Conservation (phyloP, 2,888 invertebrate genomes). For the Acholoe squamosa region DNA sequence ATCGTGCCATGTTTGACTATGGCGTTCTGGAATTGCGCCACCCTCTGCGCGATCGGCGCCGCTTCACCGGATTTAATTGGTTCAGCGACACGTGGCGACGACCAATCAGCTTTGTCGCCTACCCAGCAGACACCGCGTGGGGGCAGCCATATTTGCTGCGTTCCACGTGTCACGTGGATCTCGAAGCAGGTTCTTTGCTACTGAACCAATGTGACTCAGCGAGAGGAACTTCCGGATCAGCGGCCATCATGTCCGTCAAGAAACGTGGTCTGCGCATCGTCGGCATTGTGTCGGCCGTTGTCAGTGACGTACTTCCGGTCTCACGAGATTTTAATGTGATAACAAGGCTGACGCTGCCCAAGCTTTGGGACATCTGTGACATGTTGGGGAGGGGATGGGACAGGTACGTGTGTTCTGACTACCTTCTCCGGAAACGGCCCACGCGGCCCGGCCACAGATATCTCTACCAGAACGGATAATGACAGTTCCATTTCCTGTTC, state of each 20-base stretch:
- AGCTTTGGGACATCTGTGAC: conserved; percentile 77
- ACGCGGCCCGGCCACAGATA: background rate
- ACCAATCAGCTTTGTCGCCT: conserved; percentile 76
- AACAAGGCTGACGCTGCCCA: conserved; percentile 75
- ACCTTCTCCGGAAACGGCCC: background rate
- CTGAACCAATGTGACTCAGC: conserved; percentile 76
- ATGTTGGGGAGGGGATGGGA: conserved; percentile 70
- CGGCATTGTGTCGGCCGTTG: conserved; percentile 75
- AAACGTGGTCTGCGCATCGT: conserved; percentile 74
- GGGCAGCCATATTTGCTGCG: conserved; percentile 71
- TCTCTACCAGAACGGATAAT: conserved; percentile 10
- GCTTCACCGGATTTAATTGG: conserved; percentile 75
- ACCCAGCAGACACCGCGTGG: conserved; percentile 67
- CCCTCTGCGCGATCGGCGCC: conserved; percentile 74
- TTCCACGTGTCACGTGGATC: conserved; percentile 73
- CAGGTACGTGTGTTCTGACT: conserved; percentile 50
- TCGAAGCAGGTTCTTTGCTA: conserved; percentile 74
- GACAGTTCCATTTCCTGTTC: no score
- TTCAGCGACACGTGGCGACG: conserved; percentile 71
- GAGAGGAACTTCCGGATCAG: conserved; percentile 78
- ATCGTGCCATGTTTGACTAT: conserved; percentile 76
- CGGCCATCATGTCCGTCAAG: conserved; percentile 74
- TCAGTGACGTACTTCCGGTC: conserved; percentile 18
- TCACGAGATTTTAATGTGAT: conserved; percentile 73
- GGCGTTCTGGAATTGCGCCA: conserved; percentile 76